phyloP scores from a whole-genome alignment of 2,888 invertebrate species.

The Formica aserva region DNA sequence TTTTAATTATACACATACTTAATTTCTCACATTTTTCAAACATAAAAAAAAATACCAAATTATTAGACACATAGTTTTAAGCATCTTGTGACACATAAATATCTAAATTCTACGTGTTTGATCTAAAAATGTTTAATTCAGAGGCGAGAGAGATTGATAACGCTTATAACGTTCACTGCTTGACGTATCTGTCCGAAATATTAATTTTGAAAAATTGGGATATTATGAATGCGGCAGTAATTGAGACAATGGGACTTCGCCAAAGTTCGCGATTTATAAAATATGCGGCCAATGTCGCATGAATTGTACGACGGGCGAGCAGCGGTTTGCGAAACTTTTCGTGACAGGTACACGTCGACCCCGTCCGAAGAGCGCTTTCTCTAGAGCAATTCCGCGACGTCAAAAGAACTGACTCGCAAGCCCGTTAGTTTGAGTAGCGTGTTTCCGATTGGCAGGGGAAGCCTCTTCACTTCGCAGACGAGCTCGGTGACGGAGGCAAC shows the following conservation, averaged over 20 bases:
- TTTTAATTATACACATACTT: background rate
- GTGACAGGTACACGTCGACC: constrained; percentile 63
- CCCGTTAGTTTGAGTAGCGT: constrained; percentile 80
- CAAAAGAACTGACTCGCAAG: constrained; percentile 69
- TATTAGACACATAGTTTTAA: background rate
- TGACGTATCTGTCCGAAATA: background rate
- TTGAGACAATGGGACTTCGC: background rate
- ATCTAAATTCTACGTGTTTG: background rate
- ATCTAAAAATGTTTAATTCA: background rate
- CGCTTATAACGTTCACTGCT: background rate
- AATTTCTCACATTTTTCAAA: background rate
- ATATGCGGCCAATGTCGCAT: background rate
- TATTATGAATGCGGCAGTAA: background rate
- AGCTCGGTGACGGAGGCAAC: constrained; percentile 90
- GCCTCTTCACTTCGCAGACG: constrained; percentile 87
- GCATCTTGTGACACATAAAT: background rate
- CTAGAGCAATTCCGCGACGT: constrained; percentile 57
- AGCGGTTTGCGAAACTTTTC: constrained; percentile 57
- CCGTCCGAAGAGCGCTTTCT: constrained; percentile 70
- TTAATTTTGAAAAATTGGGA: background rate
- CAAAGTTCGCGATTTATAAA: constrained; percentile 6
- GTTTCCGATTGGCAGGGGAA: constrained; percentile 84
- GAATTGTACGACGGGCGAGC: constrained; percentile 30
- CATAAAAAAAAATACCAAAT: background rate
- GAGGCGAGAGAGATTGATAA: background rate